Evolutionary conservation across 2,113 vertebrate species (phyloP).

Genomic region (Raphicerus campestris): DNA sequence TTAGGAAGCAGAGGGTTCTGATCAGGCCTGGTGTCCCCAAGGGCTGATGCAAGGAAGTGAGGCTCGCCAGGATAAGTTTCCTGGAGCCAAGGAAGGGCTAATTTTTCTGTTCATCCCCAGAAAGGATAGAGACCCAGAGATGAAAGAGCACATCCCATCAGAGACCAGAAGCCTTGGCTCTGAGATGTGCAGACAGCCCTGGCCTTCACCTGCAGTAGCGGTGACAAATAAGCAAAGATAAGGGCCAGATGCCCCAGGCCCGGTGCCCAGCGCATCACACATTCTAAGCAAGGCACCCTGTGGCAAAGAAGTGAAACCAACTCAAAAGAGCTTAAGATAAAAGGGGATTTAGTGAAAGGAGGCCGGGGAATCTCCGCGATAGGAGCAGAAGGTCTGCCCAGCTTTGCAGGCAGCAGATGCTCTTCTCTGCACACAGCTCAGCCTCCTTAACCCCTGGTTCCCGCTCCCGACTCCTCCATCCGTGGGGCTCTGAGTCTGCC

Average conservation of each 20-base stretch:
- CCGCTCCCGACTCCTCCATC: rapidly evolving
- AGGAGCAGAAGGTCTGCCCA: neutral
- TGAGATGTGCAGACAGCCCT: neutral
- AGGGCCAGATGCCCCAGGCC: rapidly evolving
- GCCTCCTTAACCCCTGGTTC: neutral
- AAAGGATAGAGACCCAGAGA: neutral
- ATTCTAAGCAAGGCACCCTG: neutral
- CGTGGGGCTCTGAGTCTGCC: rapidly evolving
- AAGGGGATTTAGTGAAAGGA: neutral
- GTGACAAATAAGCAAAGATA: neutral
- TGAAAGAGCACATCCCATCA: rapidly evolving
- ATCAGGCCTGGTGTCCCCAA: neutral
- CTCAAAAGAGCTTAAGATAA: neutral
- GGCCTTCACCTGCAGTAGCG: rapidly evolving
- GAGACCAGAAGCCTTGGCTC: neutral
- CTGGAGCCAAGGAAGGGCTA: neutral
- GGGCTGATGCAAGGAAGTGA: neutral
- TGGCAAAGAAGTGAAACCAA: neutral
- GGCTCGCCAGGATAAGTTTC: neutral
- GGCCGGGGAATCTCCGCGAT: neutral
- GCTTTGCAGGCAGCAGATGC: neutral
- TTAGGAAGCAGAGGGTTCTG: neutral
- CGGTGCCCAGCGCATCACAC: rapidly evolving
- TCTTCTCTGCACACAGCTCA: neutral
- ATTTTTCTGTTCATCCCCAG: neutral